Evolutionary conservation across 2,113 vertebrate species (phyloP).

Genomic region (Pampusana beccarii): DNA sequence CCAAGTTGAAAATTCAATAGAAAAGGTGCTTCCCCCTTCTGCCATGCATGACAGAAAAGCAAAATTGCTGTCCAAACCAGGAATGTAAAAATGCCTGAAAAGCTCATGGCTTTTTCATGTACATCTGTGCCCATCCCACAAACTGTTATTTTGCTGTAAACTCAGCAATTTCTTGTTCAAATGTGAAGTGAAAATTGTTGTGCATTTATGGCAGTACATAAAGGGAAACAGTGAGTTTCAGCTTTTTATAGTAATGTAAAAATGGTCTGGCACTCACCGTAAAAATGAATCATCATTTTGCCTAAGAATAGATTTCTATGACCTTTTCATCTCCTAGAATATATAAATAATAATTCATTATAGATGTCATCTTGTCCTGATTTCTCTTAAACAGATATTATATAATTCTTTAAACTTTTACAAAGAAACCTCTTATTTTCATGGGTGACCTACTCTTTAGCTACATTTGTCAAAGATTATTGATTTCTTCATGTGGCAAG

Average conservation of each 20-base stretch:
- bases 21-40: rapidly evolving
- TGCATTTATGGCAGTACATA: background rate
- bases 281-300: conserved; percentile 6
- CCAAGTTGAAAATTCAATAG: background rate
- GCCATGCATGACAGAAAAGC: rapidly evolving
- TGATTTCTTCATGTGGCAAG: background rate
- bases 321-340: conserved; percentile 18
- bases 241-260: background rate
- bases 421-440: conserved; percentile 18
- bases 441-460: background rate
- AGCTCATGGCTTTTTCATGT: background rate
- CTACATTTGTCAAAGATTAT: background rate
- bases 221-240: background rate
- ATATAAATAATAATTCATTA: conserved; percentile 25
- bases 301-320: background rate
- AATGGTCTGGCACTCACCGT: background rate
- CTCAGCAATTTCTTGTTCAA: background rate
- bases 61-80: background rate
- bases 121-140: background rate
- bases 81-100: background rate
- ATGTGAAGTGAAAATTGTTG: background rate
- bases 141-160: background rate
- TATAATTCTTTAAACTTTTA: conserved; percentile 6
- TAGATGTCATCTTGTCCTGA: background rate
- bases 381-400: conserved; percentile 14